Percentiles rank a stretch among this genome's conserved stretches.
Conservation (phyloP, 2,888 invertebrate genomes). For the Folsomia candida region DNA sequence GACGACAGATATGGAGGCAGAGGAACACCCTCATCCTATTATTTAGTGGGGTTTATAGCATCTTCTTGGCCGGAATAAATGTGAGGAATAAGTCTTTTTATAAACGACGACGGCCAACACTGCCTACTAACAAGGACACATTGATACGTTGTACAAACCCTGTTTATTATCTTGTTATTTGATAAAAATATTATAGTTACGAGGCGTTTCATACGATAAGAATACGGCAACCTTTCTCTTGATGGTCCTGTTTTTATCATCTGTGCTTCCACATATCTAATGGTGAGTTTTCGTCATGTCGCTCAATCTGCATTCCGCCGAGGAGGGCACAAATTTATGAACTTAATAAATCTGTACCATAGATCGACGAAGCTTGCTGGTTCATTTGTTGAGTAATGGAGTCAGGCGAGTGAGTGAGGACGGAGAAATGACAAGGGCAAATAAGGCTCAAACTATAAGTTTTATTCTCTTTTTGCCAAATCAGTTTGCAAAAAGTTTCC, state of each 20-base stretch:
- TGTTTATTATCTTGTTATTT: not conserved
- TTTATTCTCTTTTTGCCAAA: too few relatives aligned
- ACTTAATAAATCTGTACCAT: constrained; percentile 19
- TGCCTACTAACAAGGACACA: too few relatives aligned
- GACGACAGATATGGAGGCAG: not conserved
- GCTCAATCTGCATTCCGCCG: not conserved
- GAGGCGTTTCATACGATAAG: not conserved
- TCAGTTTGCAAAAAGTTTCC: too few relatives aligned
- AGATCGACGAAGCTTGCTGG: too few relatives aligned
- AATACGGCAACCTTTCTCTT: not conserved
- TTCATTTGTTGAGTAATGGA: too few relatives aligned
- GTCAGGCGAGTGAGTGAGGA: too few relatives aligned
- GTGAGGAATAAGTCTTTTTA: not conserved
- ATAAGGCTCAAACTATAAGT: too few relatives aligned
- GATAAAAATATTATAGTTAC: not conserved
- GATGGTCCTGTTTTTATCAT: too few relatives aligned
- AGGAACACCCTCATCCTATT: not conserved
- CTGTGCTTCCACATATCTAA: too few relatives aligned
- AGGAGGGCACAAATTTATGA: constrained; percentile 19
- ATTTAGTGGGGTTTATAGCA: not conserved
- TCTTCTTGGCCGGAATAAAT: not conserved
- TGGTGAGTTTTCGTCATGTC: too few relatives aligned
- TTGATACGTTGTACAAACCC: not conserved
- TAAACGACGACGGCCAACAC: not conserved
- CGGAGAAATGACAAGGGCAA: too few relatives aligned